Conservation (phyloP, 1,140 invertebrate species). For the Psix sp. region DNA sequence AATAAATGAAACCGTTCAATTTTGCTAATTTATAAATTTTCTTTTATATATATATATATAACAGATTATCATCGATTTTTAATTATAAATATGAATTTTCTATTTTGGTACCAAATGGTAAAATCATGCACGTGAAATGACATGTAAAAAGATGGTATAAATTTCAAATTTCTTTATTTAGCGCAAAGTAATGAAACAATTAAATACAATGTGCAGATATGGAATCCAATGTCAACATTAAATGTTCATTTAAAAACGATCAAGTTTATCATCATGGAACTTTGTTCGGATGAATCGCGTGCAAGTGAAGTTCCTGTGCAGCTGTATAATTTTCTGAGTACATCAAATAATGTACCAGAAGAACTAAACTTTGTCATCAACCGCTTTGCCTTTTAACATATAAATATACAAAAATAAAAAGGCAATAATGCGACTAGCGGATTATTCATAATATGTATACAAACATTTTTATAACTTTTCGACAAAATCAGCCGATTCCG, state of each 20-base stretch:
- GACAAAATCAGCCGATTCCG: slow-evolving; percentile 22
- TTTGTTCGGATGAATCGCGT: slow-evolving; percentile 31
- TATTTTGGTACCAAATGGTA: no score
- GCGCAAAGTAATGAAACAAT: slow-evolving; percentile 39
- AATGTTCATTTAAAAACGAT: slow-evolving; percentile 44
- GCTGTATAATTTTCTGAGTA: slow-evolving; percentile 3
- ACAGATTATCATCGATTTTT: no score
- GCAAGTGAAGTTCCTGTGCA: slow-evolving; percentile 11
- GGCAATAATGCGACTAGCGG: slow-evolving; percentile 25
- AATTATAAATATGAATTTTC: no score
- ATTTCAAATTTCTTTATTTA: slow-evolving; percentile 1
- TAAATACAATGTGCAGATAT: slow-evolving; percentile 41
- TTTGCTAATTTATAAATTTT: no score
- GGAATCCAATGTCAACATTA: slow-evolving; percentile 45
- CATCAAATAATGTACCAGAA: not conserved
- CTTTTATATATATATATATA: no score
- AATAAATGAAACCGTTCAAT: no score
- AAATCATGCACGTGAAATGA: no score
- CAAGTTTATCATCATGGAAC: slow-evolving; percentile 45
- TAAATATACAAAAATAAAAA: slow-evolving; percentile 29
- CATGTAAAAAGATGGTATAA: no score
- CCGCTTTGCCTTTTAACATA: slow-evolving; percentile 18
- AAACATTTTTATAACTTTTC: slow-evolving; percentile 39
- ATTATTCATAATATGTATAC: slow-evolving; percentile 22
- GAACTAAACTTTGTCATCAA: slow-evolving; percentile 9